Evolutionary conservation across 2,113 vertebrate species (phyloP), one percentile per base, ranked within the genome.

Genomic region (Ictidomys tridecemlineatus): DNA sequence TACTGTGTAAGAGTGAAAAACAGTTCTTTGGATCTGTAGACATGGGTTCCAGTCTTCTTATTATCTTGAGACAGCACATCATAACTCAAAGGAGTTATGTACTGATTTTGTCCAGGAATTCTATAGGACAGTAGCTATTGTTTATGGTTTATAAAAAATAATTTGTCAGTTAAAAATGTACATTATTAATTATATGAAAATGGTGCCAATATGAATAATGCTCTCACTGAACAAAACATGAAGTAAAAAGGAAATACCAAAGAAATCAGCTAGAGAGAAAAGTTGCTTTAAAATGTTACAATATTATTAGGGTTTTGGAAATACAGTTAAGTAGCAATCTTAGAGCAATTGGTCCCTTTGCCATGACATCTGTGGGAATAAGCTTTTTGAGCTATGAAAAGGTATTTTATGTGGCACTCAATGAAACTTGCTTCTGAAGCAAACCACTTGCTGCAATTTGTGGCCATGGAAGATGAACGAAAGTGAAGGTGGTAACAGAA

Each of bases 251-350:
- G 37, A 74, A 45, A 26, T 5, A 69, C 30, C 87, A 72, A 34
- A 42, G 26, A 58, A 34, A 82, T 11, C 4, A 92, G 37, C n/a
- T 87, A 82, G 74, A 79, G 42, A 86, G 45, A 86, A 93, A 51
- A 83, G 8, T 78, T 67, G n/a, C 37, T 91, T 92, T 18, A 45
- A 78, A 94, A 89, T 85, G 24, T 79, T 82, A 53, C 1, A 26
- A 24, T 74, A 67, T 84, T 87, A 84, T 45, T 73, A 70, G 42
- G 2, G 5, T 76, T 93, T 92, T 58, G 22, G 87, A 96, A 95
- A 73, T 72, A 89, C 4, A 65, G 32, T 48, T 91, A 91, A 86
- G 73, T 48, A 77, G 67, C 24, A 85, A 93, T 4, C 20, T 92
- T 77, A 48, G 26, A 73, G 70, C 30, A 93, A 65, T 20, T 20